Base-by-base conservation (phyloP, 2,888 invertebrate genomes). In the Anoncus sp. region DNA sequence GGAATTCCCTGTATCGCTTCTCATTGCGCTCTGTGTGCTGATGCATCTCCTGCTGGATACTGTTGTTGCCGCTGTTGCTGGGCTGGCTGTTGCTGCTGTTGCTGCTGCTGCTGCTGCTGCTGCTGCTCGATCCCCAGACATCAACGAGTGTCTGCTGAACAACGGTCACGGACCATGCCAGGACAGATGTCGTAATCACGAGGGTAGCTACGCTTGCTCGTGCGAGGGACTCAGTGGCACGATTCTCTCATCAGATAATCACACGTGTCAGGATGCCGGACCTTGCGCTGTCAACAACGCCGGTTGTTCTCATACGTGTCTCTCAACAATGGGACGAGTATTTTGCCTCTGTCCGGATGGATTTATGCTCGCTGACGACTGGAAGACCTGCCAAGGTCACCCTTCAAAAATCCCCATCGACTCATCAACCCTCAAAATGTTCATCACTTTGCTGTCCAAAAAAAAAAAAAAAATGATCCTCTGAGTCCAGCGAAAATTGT, bases 131-230 rank as follows among this genome's bases (percentile, higher is more conserved):
- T 77, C 43, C 40, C 51, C 59, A 92, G 94, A 94, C 88, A 91
- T 94, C 83, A 93, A 94, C 89, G 94, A 94, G 88, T 94, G 94
- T 86, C 89, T 93, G 38, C 89, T 93, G 82, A 92, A 94, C 84
- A 94, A 94, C 88, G 94, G 94, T 14, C 93, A 92, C 83, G 95
- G 94, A 12, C 94, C 94, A 12, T 95, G 95, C 85, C 94, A 95
- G 89, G 94, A 94, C 85, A 92, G 92, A 55, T 95, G 95, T 88
- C 89, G 90, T 77, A 95, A 95, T 87, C 92, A 92, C 35, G 91
- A 92, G 84, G 94, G 94, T 49, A 92, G 93, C 69, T 95, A 94
- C 90, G 88, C 87, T 74, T 95, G 95, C 85, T 92, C 92, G 38
- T 95, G 95, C 86, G 92, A 92, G 53, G 90, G 92, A 77, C 90